Percentiles rank a stretch among this genome's conserved stretches.
phyloP scores from a whole-genome alignment of 2,797 vertebrate species.

The Pyrocephalus nanus region DNA sequence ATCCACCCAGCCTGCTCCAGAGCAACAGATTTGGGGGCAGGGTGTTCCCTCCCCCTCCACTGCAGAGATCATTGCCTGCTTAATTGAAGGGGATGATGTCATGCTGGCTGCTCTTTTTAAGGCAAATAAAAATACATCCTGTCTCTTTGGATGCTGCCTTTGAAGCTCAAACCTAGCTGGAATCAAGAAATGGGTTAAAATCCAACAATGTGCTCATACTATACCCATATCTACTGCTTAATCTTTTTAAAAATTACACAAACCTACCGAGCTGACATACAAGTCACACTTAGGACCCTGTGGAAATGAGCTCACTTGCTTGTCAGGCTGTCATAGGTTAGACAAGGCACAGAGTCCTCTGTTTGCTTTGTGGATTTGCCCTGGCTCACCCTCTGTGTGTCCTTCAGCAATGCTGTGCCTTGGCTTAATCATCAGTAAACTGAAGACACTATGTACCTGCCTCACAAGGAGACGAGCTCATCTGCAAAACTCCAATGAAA shows the following conservation, averaged over 20 bases:
- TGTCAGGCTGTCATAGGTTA: neutral
- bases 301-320: neutral
- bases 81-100: slow-evolving; percentile 51
- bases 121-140: slow-evolving; percentile 47
- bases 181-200: slow-evolving; percentile 14
- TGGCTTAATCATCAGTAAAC: neutral
- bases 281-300: neutral
- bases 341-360: neutral
- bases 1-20: neutral
- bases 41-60: neutral
- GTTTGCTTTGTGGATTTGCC: neutral
- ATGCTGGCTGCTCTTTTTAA: slow-evolving; percentile 52
- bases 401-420: neutral
- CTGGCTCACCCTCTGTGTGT: neutral
- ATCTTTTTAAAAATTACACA: neutral
- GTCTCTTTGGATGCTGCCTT: slow-evolving; percentile 16
- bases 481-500: neutral
- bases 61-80: neutral
- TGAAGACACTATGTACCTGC: neutral
- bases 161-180: neutral
- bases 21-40: neutral
- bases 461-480: neutral
- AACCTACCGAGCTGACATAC: neutral
- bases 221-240: neutral
- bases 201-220: neutral